Evolutionary conservation across 2,888 invertebrate species (phyloP).

Genomic region (Chrysolina americana): DNA sequence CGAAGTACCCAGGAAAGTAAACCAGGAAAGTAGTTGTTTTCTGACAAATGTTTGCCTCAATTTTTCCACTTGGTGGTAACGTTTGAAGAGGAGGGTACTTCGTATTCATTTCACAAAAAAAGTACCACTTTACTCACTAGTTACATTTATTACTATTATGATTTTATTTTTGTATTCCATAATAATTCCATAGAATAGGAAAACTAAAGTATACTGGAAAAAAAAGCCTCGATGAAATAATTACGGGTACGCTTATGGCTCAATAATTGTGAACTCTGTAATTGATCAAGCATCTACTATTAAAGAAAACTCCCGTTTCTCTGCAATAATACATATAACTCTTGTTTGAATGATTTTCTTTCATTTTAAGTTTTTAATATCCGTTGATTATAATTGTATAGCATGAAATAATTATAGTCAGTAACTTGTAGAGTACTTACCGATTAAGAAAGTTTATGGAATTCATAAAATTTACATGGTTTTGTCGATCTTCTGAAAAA

Average conservation of each 20-base stretch:
- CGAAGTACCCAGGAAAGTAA: no score
- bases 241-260: not conserved
- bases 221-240: not conserved
- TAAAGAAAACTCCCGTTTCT: conserved; percentile 34
- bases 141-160: no score
- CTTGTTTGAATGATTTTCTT: not conserved
- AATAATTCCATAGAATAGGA: no score
- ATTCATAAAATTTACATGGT: conserved; percentile 43
- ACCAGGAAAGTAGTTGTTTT: no score
- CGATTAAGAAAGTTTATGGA: conserved; percentile 37
- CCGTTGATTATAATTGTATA: not conserved
- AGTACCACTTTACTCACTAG: no score
- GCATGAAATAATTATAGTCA: not conserved
- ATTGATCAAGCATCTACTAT: not conserved
- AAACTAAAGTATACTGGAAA: no score
- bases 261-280: conserved; percentile 3
- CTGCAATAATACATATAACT: conserved; percentile 22
- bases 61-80: no score
- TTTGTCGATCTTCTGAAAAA: conserved; percentile 40
- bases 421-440: conserved; percentile 31
- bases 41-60: no score
- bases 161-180: no score
- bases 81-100: no score
- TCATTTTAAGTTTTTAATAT: conserved; percentile 8
- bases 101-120: no score